Evolutionary conservation across 2,113 vertebrate species (phyloP).

Genomic region (Barnardius zonarius): DNA sequence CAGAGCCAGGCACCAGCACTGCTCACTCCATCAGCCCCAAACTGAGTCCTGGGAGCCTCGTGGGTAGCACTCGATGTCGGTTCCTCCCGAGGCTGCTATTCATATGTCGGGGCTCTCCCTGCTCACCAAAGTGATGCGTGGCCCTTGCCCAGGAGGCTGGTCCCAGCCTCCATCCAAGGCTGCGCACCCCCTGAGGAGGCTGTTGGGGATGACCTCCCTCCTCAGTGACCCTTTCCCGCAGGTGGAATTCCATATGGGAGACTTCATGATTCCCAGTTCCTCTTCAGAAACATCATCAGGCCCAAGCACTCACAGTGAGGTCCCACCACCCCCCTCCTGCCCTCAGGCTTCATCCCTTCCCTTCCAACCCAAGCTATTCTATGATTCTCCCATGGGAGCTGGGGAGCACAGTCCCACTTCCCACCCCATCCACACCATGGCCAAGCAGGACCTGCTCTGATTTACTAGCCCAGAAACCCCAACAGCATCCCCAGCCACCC

Average conservation of each 20-base stretch:
- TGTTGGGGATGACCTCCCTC: not conserved
- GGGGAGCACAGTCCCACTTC: not conserved
- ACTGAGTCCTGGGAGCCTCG: accelerated
- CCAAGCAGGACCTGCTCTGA: accelerated
- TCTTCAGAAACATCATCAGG: not conserved
- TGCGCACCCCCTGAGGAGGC: not conserved
- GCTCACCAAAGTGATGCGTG: not conserved
- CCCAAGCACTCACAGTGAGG: not conserved
- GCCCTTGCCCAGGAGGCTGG: not conserved
- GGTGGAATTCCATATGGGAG: not conserved
- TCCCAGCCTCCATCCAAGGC: not conserved
- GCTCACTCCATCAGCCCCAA: not conserved
- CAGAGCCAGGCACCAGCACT: not conserved
- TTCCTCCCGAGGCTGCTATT: not conserved
- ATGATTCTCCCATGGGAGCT: not conserved
- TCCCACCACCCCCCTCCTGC: not conserved
- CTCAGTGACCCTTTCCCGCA: not conserved
- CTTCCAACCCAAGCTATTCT: no score
- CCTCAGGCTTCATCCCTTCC: not conserved
- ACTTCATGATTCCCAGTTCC: not conserved
- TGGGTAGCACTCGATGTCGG: accelerated
- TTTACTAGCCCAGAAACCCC: not conserved
- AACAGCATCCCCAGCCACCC: not conserved
- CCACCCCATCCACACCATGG: not conserved
- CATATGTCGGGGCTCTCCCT: not conserved